These are phyloP conservation scores for Thereva nobilitata DNA, from an alignment of 2,888 invertebrate genomes.

Conservation along the genomic window DNA sequence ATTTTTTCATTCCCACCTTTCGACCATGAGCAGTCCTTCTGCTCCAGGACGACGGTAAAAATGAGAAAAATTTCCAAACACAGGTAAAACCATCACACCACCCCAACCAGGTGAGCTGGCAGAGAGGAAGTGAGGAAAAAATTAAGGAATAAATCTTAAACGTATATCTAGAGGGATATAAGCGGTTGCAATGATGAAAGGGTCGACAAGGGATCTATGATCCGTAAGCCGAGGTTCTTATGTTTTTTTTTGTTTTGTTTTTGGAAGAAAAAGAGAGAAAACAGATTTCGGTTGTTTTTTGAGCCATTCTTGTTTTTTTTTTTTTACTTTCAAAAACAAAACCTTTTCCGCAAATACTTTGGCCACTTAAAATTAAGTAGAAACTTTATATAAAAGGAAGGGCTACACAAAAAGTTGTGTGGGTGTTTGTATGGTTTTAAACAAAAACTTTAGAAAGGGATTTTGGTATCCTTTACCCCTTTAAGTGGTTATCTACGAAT, in stretches of 20 bases:
- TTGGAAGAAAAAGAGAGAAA: slow-evolving; percentile 9
- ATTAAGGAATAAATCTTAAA: slow-evolving; percentile 33
- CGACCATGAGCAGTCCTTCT: no score
- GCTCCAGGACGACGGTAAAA: no score
- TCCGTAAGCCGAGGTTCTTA: slow-evolving; percentile 14
- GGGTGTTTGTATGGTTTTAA: no score
- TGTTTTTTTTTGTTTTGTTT: not conserved
- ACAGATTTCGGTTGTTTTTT: not conserved
- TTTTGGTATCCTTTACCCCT: no score
- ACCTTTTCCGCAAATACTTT: slow-evolving; percentile 4
- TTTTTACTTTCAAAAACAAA: slow-evolving; percentile 13
- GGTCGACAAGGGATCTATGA: slow-evolving; percentile 28
- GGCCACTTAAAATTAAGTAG: slow-evolving; percentile 10
- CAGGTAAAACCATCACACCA: no score
- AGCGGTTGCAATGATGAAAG: slow-evolving; percentile 23
- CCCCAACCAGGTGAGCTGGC: no score
- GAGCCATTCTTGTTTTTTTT: not conserved
- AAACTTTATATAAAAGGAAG: not conserved
- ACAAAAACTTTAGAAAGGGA: no score
- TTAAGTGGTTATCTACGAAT: no score
- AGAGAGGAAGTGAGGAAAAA: not conserved
- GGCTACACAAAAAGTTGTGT: no score
- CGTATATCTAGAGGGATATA: not conserved
- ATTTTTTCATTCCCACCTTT: no score
- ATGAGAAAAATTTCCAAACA: no score